phyloP scores from a whole-genome alignment of 2,888 invertebrate genomes.

The Anticlea derivata region DNA sequence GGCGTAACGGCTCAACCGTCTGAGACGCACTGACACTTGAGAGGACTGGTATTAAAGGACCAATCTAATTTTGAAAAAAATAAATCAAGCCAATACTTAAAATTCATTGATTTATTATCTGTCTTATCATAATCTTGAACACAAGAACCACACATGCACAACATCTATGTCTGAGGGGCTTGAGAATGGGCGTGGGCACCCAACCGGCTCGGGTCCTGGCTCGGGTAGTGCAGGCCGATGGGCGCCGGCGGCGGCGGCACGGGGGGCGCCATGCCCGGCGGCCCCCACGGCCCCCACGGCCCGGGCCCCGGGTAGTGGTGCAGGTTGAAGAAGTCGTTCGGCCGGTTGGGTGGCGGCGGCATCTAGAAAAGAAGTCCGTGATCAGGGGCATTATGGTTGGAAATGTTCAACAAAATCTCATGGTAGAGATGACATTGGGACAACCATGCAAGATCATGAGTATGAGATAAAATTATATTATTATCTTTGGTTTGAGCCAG shows the following conservation, averaged over 20 bases:
- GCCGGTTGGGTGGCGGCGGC: constrained; percentile 77
- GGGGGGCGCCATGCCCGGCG: constrained; percentile 40
- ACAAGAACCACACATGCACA: neutral
- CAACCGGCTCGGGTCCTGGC: constrained; percentile 97
- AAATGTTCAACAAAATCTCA: too few species aligned
- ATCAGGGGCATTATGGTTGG: too few species aligned
- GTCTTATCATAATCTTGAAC: constrained; percentile 9
- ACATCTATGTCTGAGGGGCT: constrained; percentile 59
- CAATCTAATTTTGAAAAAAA: neutral
- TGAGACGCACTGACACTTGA: too few species aligned
- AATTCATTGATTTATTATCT: constrained; percentile 18
- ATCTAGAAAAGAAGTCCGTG: constrained; percentile 48
- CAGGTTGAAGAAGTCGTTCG: constrained; percentile 86
- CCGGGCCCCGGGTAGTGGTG: constrained; percentile 67
- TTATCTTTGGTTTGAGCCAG: too few species aligned
- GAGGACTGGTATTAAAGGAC: too few species aligned
- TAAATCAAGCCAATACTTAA: constrained; percentile 2
- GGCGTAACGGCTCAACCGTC: too few species aligned
- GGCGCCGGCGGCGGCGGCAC: constrained; percentile 77
- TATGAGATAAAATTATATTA: too few species aligned
- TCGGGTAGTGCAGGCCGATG: constrained; percentile 94
- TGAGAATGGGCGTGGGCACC: constrained; percentile 86
- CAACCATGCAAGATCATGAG: too few species aligned
- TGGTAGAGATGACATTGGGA: too few species aligned
- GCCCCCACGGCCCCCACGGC: constrained; percentile 53